A percentile compares a stretch with the other conserved stretches of the same genome.
Conservation (phyloP, 1,140 invertebrate genomes). For the Octopus sinensis region DNA sequence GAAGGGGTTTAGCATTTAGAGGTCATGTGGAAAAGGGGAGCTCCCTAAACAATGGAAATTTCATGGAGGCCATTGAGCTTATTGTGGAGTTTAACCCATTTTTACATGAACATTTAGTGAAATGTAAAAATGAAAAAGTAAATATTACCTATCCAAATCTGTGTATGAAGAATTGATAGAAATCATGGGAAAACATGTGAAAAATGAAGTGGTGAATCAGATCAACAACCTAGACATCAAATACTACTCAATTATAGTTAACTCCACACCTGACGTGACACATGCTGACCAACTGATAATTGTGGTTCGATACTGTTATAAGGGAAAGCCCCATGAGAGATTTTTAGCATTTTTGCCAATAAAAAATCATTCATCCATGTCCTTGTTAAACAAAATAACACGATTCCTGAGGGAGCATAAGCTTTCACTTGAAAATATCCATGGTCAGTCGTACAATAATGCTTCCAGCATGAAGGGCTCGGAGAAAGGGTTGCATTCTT, state of each 20-base stretch:
- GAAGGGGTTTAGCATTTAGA: constrained; percentile 1
- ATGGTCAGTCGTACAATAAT: not conserved
- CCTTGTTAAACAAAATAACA: not conserved
- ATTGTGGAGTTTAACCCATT: not conserved
- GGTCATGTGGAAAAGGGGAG: not conserved
- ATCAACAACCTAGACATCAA: not conserved
- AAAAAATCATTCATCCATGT: not conserved
- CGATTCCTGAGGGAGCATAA: not conserved
- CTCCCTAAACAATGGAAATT: constrained; percentile 5
- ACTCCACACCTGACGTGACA: constrained; percentile 4
- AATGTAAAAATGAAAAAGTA: constrained; percentile 3
- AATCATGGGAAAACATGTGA: not conserved
- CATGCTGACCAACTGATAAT: not conserved
- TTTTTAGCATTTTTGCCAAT: constrained; percentile 3
- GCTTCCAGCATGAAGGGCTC: not conserved
- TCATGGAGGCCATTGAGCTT: not conserved
- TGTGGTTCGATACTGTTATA: constrained; percentile 7
- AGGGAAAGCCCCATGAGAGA: not conserved
- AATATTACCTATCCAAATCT: not conserved
- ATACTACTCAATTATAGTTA: not conserved
- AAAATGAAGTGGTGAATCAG: not conserved
- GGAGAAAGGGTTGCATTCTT: constrained; percentile 1
- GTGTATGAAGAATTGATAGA: not conserved
- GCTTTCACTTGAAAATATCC: constrained; percentile 7
- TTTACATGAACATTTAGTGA: not conserved